These are phyloP conservation scores for Lapara coniferarum DNA, from an alignment of 2,888 invertebrate species.

Conservation along the genomic window DNA sequence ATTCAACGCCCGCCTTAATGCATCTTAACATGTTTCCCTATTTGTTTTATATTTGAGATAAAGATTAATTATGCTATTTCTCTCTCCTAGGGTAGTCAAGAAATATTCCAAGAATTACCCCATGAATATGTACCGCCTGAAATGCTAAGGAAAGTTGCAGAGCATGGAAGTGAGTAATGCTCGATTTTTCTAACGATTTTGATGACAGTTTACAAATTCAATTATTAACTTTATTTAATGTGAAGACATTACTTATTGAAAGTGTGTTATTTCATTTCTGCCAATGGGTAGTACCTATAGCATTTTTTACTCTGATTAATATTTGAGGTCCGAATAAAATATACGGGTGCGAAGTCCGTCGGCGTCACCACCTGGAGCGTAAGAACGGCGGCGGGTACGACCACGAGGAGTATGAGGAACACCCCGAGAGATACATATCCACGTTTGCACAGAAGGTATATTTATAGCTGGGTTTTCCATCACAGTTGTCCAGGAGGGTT, in stretches of 20 bases:
- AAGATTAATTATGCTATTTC: background rate
- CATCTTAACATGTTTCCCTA: no score
- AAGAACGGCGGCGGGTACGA: conserved; percentile 97
- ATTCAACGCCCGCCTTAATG: no score
- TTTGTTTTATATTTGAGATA: no score
- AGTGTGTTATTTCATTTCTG: no score
- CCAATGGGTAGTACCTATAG: no score
- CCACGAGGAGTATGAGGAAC: conserved; percentile 91
- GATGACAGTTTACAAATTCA: background rate
- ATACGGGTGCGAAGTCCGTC: conserved; percentile 97
- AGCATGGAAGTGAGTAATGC: conserved; percentile 93
- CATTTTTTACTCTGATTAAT: no score
- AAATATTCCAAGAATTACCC: conserved; percentile 98
- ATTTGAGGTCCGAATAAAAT: conserved; percentile 93
- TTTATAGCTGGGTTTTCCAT: no score
- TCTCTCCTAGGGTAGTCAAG: conserved; percentile 88
- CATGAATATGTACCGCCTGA: conserved; percentile 98
- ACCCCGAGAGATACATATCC: conserved; percentile 97
- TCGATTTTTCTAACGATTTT: background rate
- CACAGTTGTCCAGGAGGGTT: no score
- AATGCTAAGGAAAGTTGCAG: conserved; percentile 96
- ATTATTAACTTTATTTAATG: no score
- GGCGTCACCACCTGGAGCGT: conserved; percentile 96
- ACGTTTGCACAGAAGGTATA: conserved; percentile 95
- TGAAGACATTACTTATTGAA: no score